A percentile compares a stretch with the other conserved stretches of the same genome.
Evolutionary conservation across 2,888 invertebrate species (phyloP).

Genomic region (Osedax frankpressi): DNA sequence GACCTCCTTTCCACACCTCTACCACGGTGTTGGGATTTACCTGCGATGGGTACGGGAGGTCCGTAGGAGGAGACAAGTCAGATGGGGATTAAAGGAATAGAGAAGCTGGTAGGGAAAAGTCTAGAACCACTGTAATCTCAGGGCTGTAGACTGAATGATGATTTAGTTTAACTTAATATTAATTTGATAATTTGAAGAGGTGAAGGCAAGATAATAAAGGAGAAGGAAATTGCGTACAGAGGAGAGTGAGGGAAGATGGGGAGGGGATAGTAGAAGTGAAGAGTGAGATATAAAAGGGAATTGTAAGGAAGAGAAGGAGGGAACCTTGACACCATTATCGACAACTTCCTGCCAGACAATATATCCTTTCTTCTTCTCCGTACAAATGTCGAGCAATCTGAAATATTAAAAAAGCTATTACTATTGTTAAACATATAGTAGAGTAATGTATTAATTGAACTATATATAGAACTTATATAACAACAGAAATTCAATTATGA

Average conservation of each 20-base stretch:
- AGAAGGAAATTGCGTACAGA: background rate
- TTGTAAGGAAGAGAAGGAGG: background rate
- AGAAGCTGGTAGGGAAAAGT: background rate
- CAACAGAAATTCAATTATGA: too few relatives aligned
- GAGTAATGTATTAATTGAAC: too few relatives aligned
- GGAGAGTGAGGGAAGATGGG: background rate
- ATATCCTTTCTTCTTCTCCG: constrained; percentile 28
- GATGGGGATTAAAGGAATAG: background rate
- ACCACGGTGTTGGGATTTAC: constrained; percentile 16
- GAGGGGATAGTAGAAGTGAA: background rate
- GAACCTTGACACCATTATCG: constrained; percentile 32
- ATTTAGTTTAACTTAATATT: background rate
- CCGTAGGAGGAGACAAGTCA: background rate
- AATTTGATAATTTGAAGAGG: background rate
- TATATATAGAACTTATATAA: too few relatives aligned
- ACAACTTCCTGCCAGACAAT: constrained; percentile 47
- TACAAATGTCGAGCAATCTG: constrained; percentile 27
- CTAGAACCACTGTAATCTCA: background rate
- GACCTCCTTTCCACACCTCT: constrained; percentile 18
- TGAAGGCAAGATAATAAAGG: too few relatives aligned
- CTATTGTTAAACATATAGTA: too few relatives aligned
- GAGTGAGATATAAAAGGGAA: background rate
- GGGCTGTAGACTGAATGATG: background rate
- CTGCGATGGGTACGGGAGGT: background rate
- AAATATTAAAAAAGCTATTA: too few relatives aligned